Evolutionary conservation across 2,113 vertebrate species (phyloP).

Genomic region (Tursiops truncatus): DNA sequence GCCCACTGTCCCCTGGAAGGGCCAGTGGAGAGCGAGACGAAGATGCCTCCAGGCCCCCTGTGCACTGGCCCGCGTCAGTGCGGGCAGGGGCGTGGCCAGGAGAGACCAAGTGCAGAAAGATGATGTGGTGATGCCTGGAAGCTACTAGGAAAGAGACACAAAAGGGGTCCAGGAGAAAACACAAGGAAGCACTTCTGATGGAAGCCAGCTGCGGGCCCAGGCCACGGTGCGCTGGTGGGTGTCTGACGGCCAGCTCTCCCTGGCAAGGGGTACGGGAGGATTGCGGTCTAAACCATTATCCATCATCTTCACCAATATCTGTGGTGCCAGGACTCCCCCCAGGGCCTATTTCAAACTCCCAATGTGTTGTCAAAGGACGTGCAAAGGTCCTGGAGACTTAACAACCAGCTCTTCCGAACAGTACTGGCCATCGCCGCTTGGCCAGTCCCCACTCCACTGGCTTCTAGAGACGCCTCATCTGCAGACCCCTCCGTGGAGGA

Average conservation of each 20-base stretch:
- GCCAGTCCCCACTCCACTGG: not conserved
- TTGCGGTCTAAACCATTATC: not conserved
- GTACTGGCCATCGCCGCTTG: fast-evolving
- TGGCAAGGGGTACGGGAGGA: not conserved
- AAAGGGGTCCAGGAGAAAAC: fast-evolving
- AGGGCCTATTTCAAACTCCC: not conserved
- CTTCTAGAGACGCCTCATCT: not conserved
- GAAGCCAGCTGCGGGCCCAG: not conserved
- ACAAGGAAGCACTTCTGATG: not conserved
- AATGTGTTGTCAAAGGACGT: fast-evolving
- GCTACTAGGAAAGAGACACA: not conserved
- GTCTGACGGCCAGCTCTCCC: fast-evolving
- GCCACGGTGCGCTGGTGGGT: fast-evolving
- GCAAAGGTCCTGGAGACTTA: not conserved
- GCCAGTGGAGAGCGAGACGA: not conserved
- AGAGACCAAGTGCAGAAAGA: no score
- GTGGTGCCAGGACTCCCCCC: no score
- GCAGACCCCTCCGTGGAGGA: fast-evolving
- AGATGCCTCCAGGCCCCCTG: not conserved
- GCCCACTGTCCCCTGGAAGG: not conserved
- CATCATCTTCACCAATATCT: fast-evolving
- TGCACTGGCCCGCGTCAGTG: not conserved
- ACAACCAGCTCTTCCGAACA: fast-evolving
- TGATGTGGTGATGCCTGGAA: no score
- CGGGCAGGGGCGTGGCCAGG: fast-evolving